Conservation (phyloP, 2,888 invertebrate genomes). For the Phania funesta region DNA sequence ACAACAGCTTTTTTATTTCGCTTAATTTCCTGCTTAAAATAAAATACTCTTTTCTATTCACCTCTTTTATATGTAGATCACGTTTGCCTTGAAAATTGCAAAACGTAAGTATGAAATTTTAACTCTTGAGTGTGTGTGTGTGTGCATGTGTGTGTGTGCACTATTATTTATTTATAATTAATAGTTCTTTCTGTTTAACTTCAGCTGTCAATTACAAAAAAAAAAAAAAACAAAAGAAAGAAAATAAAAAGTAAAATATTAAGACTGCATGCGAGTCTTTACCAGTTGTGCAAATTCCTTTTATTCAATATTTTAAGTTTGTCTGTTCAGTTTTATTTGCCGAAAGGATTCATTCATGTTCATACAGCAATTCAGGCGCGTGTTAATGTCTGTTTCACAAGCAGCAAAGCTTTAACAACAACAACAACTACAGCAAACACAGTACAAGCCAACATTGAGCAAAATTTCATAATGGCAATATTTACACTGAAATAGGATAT, state of each 20-base stretch:
- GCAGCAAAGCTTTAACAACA: too few relatives aligned
- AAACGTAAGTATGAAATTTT: neutral
- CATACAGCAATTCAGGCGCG: conserved; percentile 13
- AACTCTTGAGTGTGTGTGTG: conserved; percentile 15
- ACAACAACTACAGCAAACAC: neutral
- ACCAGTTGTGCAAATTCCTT: neutral
- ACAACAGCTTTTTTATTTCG: too few relatives aligned
- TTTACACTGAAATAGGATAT: conserved; percentile 41
- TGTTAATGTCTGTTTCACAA: conserved; percentile 4
- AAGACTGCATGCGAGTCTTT: neutral
- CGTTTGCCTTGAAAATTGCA: conserved; percentile 38
- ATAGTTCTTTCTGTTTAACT: conserved; percentile 44
- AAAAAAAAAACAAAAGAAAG: neutral
- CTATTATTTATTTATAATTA: conserved; percentile 59
- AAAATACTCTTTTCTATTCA: too few relatives aligned
- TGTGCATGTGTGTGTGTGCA: conserved; percentile 12
- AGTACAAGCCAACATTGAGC: neutral
- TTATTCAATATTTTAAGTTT: conserved; percentile 23
- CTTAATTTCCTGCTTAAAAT: too few relatives aligned
- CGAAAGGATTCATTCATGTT: conserved; percentile 43
- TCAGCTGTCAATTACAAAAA: conserved; percentile 50
- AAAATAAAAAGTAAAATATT: neutral
- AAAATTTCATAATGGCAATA: conserved; percentile 41
- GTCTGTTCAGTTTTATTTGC: conserved; percentile 6
- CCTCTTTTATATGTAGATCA: conserved; percentile 35